These are phyloP conservation scores for Spodoptera picta DNA, from an alignment of 2,888 invertebrate species.

Conservation along the genomic window DNA sequence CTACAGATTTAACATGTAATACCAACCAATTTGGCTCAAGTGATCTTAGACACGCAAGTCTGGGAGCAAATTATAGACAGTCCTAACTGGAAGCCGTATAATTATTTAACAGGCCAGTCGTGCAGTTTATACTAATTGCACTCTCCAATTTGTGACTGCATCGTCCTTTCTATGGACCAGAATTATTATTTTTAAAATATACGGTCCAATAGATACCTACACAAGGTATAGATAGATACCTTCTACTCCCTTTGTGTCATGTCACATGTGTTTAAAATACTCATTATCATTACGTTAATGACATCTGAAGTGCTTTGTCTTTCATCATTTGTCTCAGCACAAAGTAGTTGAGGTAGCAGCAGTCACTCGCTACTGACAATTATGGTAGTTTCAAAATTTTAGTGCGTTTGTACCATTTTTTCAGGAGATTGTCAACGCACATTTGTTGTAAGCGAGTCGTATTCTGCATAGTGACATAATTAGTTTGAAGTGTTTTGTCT, in stretches of 20 bases:
- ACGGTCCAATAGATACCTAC: no score
- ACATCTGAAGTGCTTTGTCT: constrained; percentile 7
- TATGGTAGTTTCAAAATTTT: constrained; percentile 1
- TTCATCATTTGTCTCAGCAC: constrained; percentile 10
- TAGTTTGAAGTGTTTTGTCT: constrained; percentile 22
- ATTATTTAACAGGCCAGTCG: constrained; percentile 1
- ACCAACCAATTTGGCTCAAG: constrained; percentile 23
- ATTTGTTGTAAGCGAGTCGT: background rate
- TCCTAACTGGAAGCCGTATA: constrained; percentile 2
- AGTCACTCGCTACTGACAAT: no score
- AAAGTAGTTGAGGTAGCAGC: no score
- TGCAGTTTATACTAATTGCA: background rate
- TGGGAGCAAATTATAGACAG: background rate
- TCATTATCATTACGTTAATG: constrained; percentile 19
- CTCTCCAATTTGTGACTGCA: background rate
- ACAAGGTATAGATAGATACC: no score
- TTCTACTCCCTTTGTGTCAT: background rate
- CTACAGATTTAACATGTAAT: constrained; percentile 7
- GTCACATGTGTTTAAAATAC: constrained; percentile 3
- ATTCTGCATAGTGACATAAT: constrained; percentile 36
- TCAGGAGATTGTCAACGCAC: no score
- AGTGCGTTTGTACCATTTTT: background rate
- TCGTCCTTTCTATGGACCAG: constrained; percentile 5
- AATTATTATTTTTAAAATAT: no score
- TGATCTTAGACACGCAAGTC: constrained; percentile 24